Evolutionary conservation across 2,797 vertebrate genomes (phyloP).

Genomic region (Macroramphosus scolopax): DNA sequence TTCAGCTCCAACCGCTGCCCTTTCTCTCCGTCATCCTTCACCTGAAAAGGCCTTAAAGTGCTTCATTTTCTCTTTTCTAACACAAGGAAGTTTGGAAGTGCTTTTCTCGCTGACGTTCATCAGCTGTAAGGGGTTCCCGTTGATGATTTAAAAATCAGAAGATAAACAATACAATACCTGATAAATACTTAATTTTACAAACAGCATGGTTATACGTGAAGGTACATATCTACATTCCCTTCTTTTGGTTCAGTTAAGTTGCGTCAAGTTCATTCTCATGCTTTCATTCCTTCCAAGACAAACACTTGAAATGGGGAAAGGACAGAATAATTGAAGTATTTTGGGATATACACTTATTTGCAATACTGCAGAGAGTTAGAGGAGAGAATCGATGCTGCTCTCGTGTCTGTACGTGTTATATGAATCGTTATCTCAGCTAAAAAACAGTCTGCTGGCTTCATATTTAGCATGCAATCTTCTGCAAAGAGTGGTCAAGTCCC

Average conservation of each 20-base stretch:
- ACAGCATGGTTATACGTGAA: slow-evolving; percentile 42
- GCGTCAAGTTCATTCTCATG: slow-evolving; percentile 58
- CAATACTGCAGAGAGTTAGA: slow-evolving; percentile 3
- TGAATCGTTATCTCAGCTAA: background rate
- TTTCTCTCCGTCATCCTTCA: slow-evolving; percentile 28
- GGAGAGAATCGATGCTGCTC: background rate
- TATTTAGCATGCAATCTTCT: slow-evolving; percentile 1
- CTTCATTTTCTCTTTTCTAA: slow-evolving; percentile 44
- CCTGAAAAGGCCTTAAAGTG: slow-evolving; percentile 69
- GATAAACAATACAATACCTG: slow-evolving; percentile 46
- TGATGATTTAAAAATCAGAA: slow-evolving; percentile 26
- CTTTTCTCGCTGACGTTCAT: slow-evolving; percentile 25
- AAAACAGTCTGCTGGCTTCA: background rate
- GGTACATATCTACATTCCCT: slow-evolving; percentile 51
- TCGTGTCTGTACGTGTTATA: background rate
- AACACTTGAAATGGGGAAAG: slow-evolving; percentile 40
- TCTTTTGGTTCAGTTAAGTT: slow-evolving; percentile 66
- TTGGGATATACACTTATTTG: slow-evolving; percentile 18
- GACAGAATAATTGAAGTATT: slow-evolving; percentile 28
- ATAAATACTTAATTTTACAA: slow-evolving; percentile 57
- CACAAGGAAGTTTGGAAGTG: slow-evolving; percentile 54
- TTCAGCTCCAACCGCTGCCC: no score
- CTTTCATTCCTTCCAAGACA: slow-evolving; percentile 58
- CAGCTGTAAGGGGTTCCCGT: slow-evolving; percentile 29
- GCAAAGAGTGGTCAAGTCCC: no score